A percentile compares a stretch with the other conserved stretches of the same genome.
phyloP scores from a whole-genome alignment of 2,113 vertebrate genomes.

The Cyanistes caeruleus region DNA sequence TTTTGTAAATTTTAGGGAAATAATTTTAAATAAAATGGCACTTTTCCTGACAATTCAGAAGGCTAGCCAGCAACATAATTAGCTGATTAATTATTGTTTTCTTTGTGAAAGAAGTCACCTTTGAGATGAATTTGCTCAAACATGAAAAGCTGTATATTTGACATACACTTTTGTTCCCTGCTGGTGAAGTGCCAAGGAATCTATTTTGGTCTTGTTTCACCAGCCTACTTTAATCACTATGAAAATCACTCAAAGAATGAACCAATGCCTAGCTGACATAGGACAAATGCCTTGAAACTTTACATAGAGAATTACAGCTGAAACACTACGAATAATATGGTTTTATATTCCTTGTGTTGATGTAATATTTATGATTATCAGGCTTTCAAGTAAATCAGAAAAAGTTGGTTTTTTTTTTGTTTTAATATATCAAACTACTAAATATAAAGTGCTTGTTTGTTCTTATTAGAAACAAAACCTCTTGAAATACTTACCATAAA shows the following conservation, averaged over 20 bases:
- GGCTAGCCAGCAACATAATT: background rate
- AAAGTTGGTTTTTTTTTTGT: background rate
- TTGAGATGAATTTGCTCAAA: constrained; percentile 21
- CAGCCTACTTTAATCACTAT: background rate
- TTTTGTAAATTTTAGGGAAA: background rate
- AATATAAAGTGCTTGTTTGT: background rate
- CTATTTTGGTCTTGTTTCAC: constrained; percentile 4
- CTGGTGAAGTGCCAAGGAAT: background rate
- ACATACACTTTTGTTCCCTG: background rate
- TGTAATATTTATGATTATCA: background rate
- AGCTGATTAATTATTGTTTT: constrained; percentile 38
- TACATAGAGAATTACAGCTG: background rate
- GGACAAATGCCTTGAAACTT: background rate
- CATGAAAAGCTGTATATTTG: constrained; percentile 12
- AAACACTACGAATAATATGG: background rate
- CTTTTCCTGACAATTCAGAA: background rate
- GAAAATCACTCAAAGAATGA: constrained; percentile 19
- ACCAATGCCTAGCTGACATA: background rate
- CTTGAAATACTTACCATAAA: constrained; percentile 27
- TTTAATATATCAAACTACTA: background rate
- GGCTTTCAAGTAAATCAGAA: background rate
- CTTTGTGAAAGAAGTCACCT: constrained; percentile 34
- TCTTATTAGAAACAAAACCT: background rate
- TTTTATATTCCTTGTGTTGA: background rate
- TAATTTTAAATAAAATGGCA: background rate